Percentiles rank a stretch among this genome's conserved stretches.
These are phyloP conservation scores for Xestia ashworthii DNA, from an alignment of 2,888 invertebrate genomes.

Conservation along the genomic window DNA sequence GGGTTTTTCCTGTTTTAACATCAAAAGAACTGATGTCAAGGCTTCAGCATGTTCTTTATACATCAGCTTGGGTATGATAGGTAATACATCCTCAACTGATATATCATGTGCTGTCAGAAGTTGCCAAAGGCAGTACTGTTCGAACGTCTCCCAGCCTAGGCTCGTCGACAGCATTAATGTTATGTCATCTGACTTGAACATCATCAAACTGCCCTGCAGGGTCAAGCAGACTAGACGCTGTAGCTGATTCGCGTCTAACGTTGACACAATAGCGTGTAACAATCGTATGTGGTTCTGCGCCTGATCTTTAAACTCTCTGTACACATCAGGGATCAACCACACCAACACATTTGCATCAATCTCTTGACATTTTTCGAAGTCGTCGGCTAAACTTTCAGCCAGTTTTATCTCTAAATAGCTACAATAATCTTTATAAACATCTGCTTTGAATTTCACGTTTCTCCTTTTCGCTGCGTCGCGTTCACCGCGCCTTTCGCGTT, in stretches of 20 bases:
- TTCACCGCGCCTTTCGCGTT: slow-evolving; percentile 87
- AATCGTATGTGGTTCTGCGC: slow-evolving; percentile 97
- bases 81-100: slow-evolving; percentile 96
- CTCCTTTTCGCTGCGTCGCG: slow-evolving; percentile 89
- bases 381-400: slow-evolving; percentile 93
- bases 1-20: slow-evolving; percentile 98
- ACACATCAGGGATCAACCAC: slow-evolving; percentile 98
- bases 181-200: slow-evolving; percentile 95
- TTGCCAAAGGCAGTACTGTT: slow-evolving; percentile 99
- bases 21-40: slow-evolving; percentile 96
- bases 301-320: slow-evolving; percentile 96
- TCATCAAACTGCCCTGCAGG: slow-evolving; percentile 96
- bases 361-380: slow-evolving; percentile 97
- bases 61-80: slow-evolving; percentile 94
- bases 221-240: slow-evolving; percentile 97
- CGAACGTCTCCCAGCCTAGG: slow-evolving; percentile 98
- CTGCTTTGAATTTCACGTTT: slow-evolving; percentile 94
- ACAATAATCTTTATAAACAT: slow-evolving; percentile 97
- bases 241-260: slow-evolving; percentile 97
- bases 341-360: slow-evolving; percentile 97
- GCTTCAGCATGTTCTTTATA: slow-evolving; percentile 97
- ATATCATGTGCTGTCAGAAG: slow-evolving; percentile 98
- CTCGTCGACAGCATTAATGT: slow-evolving; percentile 95
- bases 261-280: slow-evolving; percentile 96
- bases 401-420: slow-evolving; percentile 94